These are phyloP conservation scores for Phortica variegata DNA, from an alignment of 1,140 invertebrate species.

Conservation along the genomic window DNA sequence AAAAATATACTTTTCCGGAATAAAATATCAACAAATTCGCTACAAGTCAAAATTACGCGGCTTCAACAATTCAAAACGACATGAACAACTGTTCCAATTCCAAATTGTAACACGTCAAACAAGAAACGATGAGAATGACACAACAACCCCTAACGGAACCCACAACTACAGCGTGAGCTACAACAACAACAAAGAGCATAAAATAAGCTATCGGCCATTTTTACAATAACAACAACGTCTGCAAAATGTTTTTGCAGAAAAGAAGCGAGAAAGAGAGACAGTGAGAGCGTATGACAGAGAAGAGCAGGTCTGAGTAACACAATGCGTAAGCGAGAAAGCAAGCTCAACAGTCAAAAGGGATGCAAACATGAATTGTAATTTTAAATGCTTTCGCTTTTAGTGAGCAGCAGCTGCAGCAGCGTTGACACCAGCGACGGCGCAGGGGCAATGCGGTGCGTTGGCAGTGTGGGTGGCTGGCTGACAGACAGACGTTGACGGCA, in stretches of 20 bases:
- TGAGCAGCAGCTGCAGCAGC: constrained; percentile 5
- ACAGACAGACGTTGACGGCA: not conserved
- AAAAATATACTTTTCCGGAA: too few species aligned
- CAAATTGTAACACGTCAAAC: constrained; percentile 19
- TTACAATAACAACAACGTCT: constrained; percentile 29
- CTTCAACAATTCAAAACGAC: constrained; percentile 13
- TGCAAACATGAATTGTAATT: constrained; percentile 39
- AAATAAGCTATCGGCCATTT: constrained; percentile 43
- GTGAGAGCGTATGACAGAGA: too few species aligned
- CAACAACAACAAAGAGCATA: constrained; percentile 23
- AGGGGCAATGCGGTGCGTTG: too few species aligned
- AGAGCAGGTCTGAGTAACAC: too few species aligned
- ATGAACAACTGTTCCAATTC: constrained; percentile 22
- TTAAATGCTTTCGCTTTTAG: constrained; percentile 53
- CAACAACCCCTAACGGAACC: too few species aligned
- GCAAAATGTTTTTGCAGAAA: not conserved
- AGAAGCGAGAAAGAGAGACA: constrained; percentile 8
- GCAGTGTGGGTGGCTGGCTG: too few species aligned
- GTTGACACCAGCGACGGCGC: too few species aligned
- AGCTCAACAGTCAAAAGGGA: constrained; percentile 7
- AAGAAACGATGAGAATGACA: too few species aligned
- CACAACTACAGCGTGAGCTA: too few species aligned
- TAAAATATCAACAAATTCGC: not conserved
- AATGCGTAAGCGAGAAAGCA: constrained; percentile 13
- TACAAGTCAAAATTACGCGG: not conserved